phyloP scores from a whole-genome alignment of 2,888 invertebrate genomes.

The Stenchaetothrips biformis region DNA sequence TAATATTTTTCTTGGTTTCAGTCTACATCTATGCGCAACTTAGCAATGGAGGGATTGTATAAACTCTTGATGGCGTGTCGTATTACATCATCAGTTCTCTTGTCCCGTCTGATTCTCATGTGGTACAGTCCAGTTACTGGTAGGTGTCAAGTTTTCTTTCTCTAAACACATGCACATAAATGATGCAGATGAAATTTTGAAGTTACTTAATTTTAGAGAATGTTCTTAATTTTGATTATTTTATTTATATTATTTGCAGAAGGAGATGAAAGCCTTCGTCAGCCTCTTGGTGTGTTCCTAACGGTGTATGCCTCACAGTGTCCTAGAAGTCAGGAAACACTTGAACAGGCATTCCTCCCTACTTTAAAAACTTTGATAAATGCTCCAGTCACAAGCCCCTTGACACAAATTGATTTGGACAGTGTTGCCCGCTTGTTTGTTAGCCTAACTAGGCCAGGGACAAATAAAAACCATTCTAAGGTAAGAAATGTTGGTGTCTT shows the following conservation, averaged over 20 bases:
- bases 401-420: slow-evolving; percentile 67
- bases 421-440: slow-evolving; percentile 72
- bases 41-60: slow-evolving; percentile 65
- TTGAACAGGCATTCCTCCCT: slow-evolving; percentile 66
- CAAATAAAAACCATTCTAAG: slow-evolving; percentile 5
- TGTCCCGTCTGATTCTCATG: slow-evolving; percentile 67
- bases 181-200: slow-evolving; percentile 17
- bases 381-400: slow-evolving; percentile 69
- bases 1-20: slow-evolving; percentile 40
- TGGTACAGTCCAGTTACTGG: slow-evolving; percentile 78
- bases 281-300: slow-evolving; percentile 66
- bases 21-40: slow-evolving; percentile 56
- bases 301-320: slow-evolving; percentile 52
- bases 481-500: neutral
- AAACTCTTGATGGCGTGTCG: slow-evolving; percentile 62
- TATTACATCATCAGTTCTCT: slow-evolving; percentile 60
- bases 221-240: neutral
- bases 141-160: slow-evolving; percentile 40
- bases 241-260: slow-evolving; percentile 44
- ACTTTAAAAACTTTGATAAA: slow-evolving; percentile 66
- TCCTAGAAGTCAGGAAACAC: slow-evolving; percentile 55
- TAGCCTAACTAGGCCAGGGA: slow-evolving; percentile 58
- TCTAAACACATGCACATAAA: neutral
- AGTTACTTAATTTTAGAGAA: neutral
- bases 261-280: slow-evolving; percentile 60